Base-by-base conservation (phyloP, 1,140 invertebrate species). In the Fopius arisanus region DNA sequence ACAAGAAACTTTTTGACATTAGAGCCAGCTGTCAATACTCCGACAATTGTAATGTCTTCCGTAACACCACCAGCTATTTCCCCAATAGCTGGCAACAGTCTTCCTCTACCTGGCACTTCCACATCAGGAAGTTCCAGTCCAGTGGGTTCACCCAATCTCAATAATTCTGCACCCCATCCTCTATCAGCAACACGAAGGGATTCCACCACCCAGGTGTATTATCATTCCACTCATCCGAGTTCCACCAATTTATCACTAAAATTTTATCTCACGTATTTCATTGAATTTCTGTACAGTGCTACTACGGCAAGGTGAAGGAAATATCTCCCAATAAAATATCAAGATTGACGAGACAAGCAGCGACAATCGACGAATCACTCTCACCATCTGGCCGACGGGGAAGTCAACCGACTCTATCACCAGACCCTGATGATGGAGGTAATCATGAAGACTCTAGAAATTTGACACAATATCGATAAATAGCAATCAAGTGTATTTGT, bases 351-450 rank as follows among this genome's bases (percentile, higher is more conserved):
- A 89, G 96, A 43, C 96, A 97, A 88, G 94, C 94, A 9, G 96
- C 95, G 4, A 94, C 95, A 48, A 95, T 95, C 83, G 96, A 97
- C 85, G 96, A 97, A 84, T 93, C 92, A 67, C 87, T 94, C 69
- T 93, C 93, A 29, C 92, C 93, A 19, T 90, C 92, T 29, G 86
- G 86, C 69, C 90, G 94, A 54, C 88, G 93, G 40, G 93, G 91
- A 28, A 94, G 94, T 19, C 94, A 95, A 43, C 94, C 94, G 1
- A 95, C 94, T 4, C 87, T 97, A 48, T 94, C 94, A 72, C 95
- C 95, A 0, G 91, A 92, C 80, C 88, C 87, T 6, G 93, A 94
- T 80, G 88, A 89, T 65, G 85, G 83, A 79, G 86, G 84, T 86
- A 79, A 28, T 54, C 1, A 51, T 33, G n/a, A 37, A 29, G 9